Percentiles rank a stretch among this genome's conserved stretches.
Evolutionary conservation across 1,140 invertebrate species (phyloP).

Genomic region (Drosophila nigromelanica): DNA sequence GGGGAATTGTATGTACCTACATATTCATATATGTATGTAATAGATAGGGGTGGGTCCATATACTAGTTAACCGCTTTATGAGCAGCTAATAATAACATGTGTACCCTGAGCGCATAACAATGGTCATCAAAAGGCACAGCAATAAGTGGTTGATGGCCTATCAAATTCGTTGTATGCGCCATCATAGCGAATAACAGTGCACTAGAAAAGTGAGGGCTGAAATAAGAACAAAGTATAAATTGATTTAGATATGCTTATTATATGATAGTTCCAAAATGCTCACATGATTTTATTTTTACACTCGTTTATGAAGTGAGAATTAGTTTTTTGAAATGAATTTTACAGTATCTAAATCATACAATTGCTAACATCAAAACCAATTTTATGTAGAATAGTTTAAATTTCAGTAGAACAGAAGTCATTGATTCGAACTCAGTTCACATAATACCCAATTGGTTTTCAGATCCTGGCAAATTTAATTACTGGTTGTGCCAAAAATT

Average conservation of each 20-base stretch:
- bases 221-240: too few species aligned
- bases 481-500: slow-evolving; percentile 61
- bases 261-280: too few species aligned
- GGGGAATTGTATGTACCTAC: neutral
- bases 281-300: too few species aligned
- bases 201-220: slow-evolving; percentile 19
- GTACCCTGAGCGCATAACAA: slow-evolving; percentile 32
- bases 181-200: slow-evolving; percentile 24
- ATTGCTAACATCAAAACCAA: neutral
- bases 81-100: slow-evolving; percentile 66
- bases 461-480: too few species aligned
- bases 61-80: slow-evolving; percentile 55
- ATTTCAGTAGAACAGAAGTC: slow-evolving; percentile 50
- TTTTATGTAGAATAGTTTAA: slow-evolving; percentile 17
- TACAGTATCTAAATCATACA: too few species aligned
- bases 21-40: too few species aligned
- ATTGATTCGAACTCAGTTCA: slow-evolving; percentile 44
- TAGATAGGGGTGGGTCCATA: slow-evolving; percentile 27
- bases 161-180: slow-evolving; percentile 27
- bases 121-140: slow-evolving; percentile 3
- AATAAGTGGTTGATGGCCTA: slow-evolving; percentile 57
- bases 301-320: too few species aligned
- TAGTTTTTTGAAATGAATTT: too few species aligned
- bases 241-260: too few species aligned
- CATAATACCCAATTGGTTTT: slow-evolving; percentile 18